Evolutionary conservation across 2,888 invertebrate genomes (phyloP).

Genomic region (Operophtera brumata): DNA sequence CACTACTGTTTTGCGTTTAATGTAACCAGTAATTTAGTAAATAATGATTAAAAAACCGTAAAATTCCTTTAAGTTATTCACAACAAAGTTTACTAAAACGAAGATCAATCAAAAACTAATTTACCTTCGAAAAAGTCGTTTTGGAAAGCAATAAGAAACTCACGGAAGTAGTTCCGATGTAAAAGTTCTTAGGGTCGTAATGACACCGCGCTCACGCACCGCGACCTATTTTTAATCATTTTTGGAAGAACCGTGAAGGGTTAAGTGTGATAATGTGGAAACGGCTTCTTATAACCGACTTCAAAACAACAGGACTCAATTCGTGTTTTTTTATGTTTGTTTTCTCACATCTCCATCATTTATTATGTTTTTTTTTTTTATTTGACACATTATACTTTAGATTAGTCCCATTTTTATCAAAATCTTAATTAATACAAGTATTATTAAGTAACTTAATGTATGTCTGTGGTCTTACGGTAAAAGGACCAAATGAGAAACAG

Average conservation of each 20-base stretch:
- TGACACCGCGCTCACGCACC: conserved; percentile 67
- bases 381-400: no score
- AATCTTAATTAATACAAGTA: no score
- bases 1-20: no score
- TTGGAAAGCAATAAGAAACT: conserved; percentile 26
- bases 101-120: conserved; percentile 29
- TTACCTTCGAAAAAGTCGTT: conserved; percentile 24
- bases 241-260: conserved; percentile 68
- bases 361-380: no score
- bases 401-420: no score
- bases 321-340: no score
- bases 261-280: conserved; percentile 48
- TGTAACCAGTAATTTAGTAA: no score
- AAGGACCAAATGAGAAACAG: conserved; percentile 2
- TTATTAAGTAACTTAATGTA: no score
- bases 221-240: conserved; percentile 79
- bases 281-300: conserved; percentile 36
- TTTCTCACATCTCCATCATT: no score
- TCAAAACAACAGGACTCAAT: no score
- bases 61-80: background rate
- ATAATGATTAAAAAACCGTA: background rate
- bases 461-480: background rate
- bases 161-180: conserved; percentile 43
- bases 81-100: conserved; percentile 3
- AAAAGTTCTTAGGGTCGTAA: conserved; percentile 61